Percentiles rank a stretch among this genome's conserved stretches.
Evolutionary conservation across 64 coral and sea anemone genomes (phyloP).

Genomic region (Stichodactyla mertensii): DNA sequence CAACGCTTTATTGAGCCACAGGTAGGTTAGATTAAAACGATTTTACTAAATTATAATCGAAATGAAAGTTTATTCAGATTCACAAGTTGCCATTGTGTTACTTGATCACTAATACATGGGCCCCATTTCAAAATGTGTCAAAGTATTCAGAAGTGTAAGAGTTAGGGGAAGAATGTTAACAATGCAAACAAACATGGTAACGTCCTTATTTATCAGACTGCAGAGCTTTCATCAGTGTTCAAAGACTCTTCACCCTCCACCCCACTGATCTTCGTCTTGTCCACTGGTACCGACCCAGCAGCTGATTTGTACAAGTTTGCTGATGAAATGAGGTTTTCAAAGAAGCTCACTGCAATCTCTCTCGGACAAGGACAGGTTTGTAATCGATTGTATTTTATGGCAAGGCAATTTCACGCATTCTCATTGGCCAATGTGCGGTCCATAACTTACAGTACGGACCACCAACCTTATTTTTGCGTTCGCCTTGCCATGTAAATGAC

Average conservation of each 20-base stretch:
- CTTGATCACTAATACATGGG: no score
- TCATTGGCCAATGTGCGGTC: no score
- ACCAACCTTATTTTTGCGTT: no score
- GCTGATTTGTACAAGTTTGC: constrained; percentile 99
- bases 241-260: constrained; percentile 92
- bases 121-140: no score
- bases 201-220: constrained; percentile 70
- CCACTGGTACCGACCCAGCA: constrained; percentile 91
- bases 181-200: no score
- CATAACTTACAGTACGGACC: no score
- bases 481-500: no score
- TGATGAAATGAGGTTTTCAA: constrained; percentile 97
- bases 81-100: neutral
- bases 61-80: neutral
- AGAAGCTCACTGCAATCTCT: constrained; percentile 93
- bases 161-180: no score
- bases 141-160: no score
- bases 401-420: no score
- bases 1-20: constrained; percentile 98
- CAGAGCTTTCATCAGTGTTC: constrained; percentile 91
- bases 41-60: no score
- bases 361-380: constrained; percentile 94
- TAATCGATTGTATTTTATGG: neutral
- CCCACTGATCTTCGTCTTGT: constrained; percentile 95
- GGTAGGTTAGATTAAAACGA: constrained; percentile 22